phyloP scores from a whole-genome alignment of 2,113 vertebrate genomes.

The Pampusana beccarii region DNA sequence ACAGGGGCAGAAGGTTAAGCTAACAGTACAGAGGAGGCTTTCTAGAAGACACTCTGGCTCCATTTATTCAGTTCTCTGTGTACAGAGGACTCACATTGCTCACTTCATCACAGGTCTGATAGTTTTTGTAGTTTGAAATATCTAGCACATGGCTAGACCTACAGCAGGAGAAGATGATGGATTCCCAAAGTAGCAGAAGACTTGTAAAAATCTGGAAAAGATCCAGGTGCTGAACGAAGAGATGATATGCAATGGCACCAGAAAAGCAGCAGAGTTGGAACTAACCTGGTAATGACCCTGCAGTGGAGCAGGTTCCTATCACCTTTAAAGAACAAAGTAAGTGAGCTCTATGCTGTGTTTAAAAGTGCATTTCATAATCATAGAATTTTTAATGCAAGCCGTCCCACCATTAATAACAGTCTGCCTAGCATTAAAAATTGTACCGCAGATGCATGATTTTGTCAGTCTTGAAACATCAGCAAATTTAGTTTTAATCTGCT shows the following conservation, averaged over 20 bases:
- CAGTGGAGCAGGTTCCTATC: neutral
- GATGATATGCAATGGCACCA: neutral
- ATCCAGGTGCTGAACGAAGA: neutral
- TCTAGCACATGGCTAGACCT: neutral
- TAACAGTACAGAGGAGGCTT: neutral
- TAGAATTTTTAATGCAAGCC: neutral
- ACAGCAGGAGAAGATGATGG: neutral
- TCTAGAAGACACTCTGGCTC: neutral
- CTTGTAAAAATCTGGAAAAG: neutral
- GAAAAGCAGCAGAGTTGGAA: neutral
- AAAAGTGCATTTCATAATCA: neutral
- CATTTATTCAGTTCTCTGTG: neutral
- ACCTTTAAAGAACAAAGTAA: neutral
- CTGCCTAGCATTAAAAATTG: neutral
- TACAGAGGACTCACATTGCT: neutral
- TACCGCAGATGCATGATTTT: neutral
- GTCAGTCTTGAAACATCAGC: constrained; percentile 20
- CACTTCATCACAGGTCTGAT: neutral
- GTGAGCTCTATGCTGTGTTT: neutral
- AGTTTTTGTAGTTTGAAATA: neutral
- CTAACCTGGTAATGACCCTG: neutral
- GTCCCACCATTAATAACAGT: neutral
- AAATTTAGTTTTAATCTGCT: constrained; percentile 26
- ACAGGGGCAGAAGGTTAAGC: neutral
- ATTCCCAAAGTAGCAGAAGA: neutral